Evolutionary conservation across 2,113 vertebrate species (phyloP).

Genomic region (Albula glossodonta): DNA sequence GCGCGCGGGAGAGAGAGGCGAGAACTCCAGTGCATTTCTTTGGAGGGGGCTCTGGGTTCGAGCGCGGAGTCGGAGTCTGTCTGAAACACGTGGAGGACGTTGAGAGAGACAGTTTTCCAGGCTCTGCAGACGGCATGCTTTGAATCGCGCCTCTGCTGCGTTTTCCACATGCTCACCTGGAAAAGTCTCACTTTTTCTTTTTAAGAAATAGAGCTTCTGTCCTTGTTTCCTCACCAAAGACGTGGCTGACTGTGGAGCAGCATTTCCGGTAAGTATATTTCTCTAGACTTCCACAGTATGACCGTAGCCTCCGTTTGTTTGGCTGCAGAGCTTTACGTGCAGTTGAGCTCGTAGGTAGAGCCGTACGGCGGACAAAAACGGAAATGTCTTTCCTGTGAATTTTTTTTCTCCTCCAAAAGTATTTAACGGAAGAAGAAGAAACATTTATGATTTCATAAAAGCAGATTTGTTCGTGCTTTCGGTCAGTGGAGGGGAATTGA

Average conservation of each 20-base stretch:
- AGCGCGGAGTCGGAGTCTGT: neutral
- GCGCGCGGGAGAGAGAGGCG: constrained; percentile 51
- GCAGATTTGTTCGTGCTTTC: neutral
- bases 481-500: neutral
- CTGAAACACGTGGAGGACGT: neutral
- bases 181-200: neutral
- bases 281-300: neutral
- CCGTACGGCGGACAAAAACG: no score
- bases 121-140: neutral
- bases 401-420: neutral
- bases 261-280: neutral
- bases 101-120: neutral
- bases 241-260: neutral
- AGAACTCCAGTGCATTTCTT: constrained; percentile 9
- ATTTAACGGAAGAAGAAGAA: neutral
- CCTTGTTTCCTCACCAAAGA: neutral
- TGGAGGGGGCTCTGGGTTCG: neutral
- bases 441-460: neutral
- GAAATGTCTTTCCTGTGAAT: neutral
- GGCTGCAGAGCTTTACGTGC: neutral
- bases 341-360: neutral
- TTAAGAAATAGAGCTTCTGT: neutral
- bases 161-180: neutral
- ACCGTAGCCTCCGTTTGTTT: neutral
- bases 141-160: neutral